Evolutionary conservation across 2,888 invertebrate species (phyloP).

Genomic region (Drosophila mimetica): DNA sequence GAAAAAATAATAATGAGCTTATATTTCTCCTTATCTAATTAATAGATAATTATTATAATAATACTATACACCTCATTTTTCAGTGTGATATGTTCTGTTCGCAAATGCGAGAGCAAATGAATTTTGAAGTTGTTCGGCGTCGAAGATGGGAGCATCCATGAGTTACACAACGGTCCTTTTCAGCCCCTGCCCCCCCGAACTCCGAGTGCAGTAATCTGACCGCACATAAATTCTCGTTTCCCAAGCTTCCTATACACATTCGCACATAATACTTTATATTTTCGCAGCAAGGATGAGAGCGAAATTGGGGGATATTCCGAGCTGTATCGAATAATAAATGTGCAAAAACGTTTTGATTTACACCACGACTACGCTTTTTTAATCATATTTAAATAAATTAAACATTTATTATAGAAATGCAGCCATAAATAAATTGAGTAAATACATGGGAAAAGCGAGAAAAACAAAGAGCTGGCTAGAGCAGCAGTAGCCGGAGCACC

Average conservation of each 20-base stretch:
- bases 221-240: slow-evolving; percentile 73
- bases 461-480: slow-evolving; percentile 12
- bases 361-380: slow-evolving; percentile 60
- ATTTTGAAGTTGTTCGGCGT: slow-evolving; percentile 25
- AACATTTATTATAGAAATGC: slow-evolving; percentile 72
- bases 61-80: not conserved
- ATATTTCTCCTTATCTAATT: too few relatives aligned
- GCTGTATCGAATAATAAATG: slow-evolving; percentile 64
- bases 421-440: slow-evolving; percentile 70
- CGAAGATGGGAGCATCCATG: slow-evolving; percentile 14
- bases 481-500: not conserved
- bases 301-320: slow-evolving; percentile 1
- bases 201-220: slow-evolving; percentile 75
- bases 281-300: not conserved
- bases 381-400: slow-evolving; percentile 80
- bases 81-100: slow-evolving; percentile 17
- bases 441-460: slow-evolving; percentile 38
- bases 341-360: slow-evolving; percentile 76
- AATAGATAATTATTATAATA: too few relatives aligned
- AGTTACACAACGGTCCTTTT: slow-evolving; percentile 49
- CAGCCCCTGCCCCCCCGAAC: not conserved
- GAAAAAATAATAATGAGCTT: too few relatives aligned
- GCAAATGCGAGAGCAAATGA: slow-evolving; percentile 41
- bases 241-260: slow-evolving; percentile 55
- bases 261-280: slow-evolving; percentile 54